These are phyloP conservation scores for Platycnemis pennipes DNA, from an alignment of 2,888 invertebrate species.

Conservation along the genomic window DNA sequence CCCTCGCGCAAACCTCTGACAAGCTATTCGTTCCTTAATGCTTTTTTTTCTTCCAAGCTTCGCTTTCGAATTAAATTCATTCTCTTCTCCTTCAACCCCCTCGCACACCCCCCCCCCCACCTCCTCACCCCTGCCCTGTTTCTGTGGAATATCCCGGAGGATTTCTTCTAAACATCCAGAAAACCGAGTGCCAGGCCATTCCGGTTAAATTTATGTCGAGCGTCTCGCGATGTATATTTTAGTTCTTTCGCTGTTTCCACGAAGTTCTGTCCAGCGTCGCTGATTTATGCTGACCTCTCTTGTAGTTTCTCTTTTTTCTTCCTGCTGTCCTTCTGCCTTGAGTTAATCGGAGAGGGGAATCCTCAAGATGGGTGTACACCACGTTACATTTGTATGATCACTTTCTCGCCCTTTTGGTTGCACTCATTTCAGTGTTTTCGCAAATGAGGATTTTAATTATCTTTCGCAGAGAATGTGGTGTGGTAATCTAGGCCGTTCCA, in stretches of 20 bases:
- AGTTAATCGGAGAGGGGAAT: not conserved
- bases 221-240: not conserved
- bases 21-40: not conserved
- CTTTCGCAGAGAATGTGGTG: not conserved
- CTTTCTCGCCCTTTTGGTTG: not conserved
- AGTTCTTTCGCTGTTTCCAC: not conserved
- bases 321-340: not conserved
- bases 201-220: not conserved
- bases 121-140: not conserved
- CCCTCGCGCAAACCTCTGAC: not conserved
- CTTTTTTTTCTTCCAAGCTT: not conserved
- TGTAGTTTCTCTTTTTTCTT: not conserved
- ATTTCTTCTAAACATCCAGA: constrained; percentile 14
- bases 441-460: not conserved
- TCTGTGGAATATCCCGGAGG: not conserved
- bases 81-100: not conserved
- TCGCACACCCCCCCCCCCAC: not conserved
- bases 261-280: not conserved
- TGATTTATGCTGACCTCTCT: not conserved
- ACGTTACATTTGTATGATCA: not conserved
- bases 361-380: not conserved
- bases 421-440: not conserved
- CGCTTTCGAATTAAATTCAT: not conserved
- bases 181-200: not conserved
- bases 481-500: too few relatives aligned